Conservation (phyloP, 2,797 vertebrate genomes). For the Linurgus olivaceus region DNA sequence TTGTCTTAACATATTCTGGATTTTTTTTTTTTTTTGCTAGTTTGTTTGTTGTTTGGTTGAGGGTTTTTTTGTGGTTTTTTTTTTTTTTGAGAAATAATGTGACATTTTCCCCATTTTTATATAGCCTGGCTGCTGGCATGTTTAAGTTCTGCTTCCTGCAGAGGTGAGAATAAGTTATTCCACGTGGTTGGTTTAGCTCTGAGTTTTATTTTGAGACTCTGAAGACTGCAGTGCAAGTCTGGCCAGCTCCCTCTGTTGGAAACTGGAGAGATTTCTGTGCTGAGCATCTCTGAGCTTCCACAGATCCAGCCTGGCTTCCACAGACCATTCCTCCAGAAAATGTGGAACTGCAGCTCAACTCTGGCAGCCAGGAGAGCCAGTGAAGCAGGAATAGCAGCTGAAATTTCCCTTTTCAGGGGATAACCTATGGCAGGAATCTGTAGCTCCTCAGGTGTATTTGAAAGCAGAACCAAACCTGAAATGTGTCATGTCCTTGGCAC, state of each 20-base stretch:
- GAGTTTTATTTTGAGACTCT: neutral
- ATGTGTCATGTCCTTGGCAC: neutral
- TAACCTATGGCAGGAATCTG: neutral
- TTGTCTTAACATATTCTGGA: neutral
- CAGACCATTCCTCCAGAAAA: neutral
- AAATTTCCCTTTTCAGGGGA: neutral
- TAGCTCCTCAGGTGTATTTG: neutral
- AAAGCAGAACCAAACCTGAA: neutral
- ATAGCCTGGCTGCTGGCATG: neutral
- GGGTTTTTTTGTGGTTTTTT: neutral
- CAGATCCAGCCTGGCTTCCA: fast-evolving
- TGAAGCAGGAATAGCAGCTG: neutral
- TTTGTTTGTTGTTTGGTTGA: too few relatives aligned
- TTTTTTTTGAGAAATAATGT: neutral
- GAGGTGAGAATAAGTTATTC: neutral
- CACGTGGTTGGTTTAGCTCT: neutral
- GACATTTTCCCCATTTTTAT: neutral
- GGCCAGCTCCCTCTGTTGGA: neutral
- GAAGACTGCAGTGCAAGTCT: neutral
- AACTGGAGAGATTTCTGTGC: neutral
- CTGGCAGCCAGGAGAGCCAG: neutral
- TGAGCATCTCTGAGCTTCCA: neutral
- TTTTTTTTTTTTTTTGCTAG: too few relatives aligned
- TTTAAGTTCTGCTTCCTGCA: neutral
- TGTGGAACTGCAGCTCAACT: neutral